phyloP scores from a whole-genome alignment of 2,797 vertebrate species.

The Amphiprion clarkii region DNA sequence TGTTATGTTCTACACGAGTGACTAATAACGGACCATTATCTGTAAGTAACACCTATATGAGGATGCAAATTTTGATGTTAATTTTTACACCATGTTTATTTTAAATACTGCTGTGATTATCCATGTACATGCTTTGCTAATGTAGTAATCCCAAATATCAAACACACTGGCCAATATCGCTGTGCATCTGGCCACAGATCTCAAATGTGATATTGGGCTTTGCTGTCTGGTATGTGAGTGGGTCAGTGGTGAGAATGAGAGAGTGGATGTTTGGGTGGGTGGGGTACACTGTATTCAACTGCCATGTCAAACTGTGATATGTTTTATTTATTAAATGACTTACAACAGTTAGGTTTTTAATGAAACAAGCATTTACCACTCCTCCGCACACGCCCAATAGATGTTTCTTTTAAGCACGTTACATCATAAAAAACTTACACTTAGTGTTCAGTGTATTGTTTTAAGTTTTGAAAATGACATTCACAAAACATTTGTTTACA shows the following conservation, averaged over 20 bases:
- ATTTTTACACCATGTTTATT: constrained; percentile 45
- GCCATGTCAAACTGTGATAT: constrained; percentile 59
- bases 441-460: constrained; percentile 30
- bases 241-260: constrained; percentile 66
- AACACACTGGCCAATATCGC: constrained; percentile 68
- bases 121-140: constrained; percentile 59
- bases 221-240: constrained; percentile 71
- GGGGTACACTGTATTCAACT: constrained; percentile 63
- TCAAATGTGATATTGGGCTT: constrained; percentile 62
- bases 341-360: constrained; percentile 52
- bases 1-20: constrained; percentile 61
- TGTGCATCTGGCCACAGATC: constrained; percentile 56
- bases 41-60: constrained; percentile 61
- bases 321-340: constrained; percentile 44
- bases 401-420: constrained; percentile 58
- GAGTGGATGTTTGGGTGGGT: constrained; percentile 74
- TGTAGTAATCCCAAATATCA: constrained; percentile 69
- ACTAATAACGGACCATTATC: constrained; percentile 69
- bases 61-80: constrained; percentile 48
- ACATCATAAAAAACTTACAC: constrained; percentile 30
- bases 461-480: constrained; percentile 18
- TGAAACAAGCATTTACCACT: constrained; percentile 63
- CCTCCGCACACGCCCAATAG: constrained; percentile 62
- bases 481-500: constrained; percentile 46
- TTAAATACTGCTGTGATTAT: constrained; percentile 54